Evolutionary conservation across 92 coral and sea anemone species (phyloP).

Genomic region (Meandrina meandrites): DNA sequence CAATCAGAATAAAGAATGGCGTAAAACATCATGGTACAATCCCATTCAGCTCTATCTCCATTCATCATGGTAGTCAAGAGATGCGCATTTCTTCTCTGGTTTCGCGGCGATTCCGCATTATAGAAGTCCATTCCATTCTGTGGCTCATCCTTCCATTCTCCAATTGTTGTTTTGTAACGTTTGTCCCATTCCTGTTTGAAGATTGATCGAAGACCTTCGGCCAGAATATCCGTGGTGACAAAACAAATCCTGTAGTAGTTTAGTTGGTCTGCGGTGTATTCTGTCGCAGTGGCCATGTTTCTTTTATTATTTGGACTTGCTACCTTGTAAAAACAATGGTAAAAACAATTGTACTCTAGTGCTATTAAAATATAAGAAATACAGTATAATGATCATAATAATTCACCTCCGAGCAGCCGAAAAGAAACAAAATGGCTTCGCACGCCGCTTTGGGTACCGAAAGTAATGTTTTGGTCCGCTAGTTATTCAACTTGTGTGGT

Average conservation of each 20-base stretch:
- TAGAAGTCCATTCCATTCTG: constrained; percentile 5
- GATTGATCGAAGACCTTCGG: neutral
- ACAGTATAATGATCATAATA: too few relatives aligned
- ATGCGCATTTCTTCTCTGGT: neutral
- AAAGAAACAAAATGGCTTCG: too few relatives aligned
- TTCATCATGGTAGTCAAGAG: constrained; percentile 19
- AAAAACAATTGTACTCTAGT: too few relatives aligned
- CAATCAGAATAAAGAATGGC: constrained; percentile 36
- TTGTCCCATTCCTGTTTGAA: constrained; percentile 17
- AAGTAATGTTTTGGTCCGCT: too few relatives aligned
- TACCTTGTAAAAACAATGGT: neutral
- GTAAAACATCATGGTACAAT: constrained; percentile 43
- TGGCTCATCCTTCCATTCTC: neutral
- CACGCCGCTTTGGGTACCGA: too few relatives aligned
- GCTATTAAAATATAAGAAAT: too few relatives aligned
- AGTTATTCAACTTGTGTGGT: too few relatives aligned
- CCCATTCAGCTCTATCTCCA: constrained; percentile 60
- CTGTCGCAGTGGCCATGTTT: neutral
- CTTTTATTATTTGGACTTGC: neutral
- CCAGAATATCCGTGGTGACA: neutral
- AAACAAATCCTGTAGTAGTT: constrained; percentile 16
- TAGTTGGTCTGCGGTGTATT: neutral
- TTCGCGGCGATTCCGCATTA: neutral
- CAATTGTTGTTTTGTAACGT: neutral
- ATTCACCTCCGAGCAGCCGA: too few relatives aligned